Percentiles rank a stretch among this genome's conserved stretches.
Evolutionary conservation across 1,140 invertebrate species (phyloP).

Genomic region (Drosophila punjabiensis): DNA sequence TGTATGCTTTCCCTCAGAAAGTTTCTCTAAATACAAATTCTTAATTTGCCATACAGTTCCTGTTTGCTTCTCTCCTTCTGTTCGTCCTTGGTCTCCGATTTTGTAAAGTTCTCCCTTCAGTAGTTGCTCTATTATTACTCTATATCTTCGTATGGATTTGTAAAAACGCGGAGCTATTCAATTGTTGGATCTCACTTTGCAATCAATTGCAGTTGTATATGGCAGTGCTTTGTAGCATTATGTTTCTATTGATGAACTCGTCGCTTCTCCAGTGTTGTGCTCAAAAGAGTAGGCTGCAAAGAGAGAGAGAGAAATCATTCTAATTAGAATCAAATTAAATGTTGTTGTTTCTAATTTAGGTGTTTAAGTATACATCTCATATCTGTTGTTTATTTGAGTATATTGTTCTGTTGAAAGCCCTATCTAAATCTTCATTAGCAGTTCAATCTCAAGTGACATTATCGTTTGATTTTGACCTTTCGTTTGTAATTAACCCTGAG

Average conservation of each 20-base stretch:
- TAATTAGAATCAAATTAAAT: background rate
- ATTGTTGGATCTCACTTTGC: conserved; percentile 42
- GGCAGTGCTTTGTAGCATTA: conserved; percentile 73
- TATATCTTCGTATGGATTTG: conserved; percentile 40
- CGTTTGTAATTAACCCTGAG: conserved; percentile 17
- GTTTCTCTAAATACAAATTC: conserved; percentile 13
- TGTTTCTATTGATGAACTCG: conserved; percentile 64
- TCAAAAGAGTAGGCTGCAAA: conserved; percentile 50
- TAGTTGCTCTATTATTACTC: conserved; percentile 35
- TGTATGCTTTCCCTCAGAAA: conserved; percentile 7
- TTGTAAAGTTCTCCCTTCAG: conserved; percentile 53
- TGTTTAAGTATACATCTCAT: background rate
- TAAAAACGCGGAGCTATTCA: conserved; percentile 55
- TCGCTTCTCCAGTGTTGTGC: conserved; percentile 15
- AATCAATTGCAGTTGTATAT: conserved; percentile 59
- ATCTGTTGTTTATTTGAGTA: background rate
- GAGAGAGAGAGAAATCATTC: background rate
- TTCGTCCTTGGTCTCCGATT: conserved; percentile 39
- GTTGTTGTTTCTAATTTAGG: background rate
- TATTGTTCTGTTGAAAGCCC: background rate
- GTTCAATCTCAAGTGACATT: conserved; percentile 5
- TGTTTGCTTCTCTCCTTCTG: conserved; percentile 27
- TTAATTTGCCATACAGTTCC: conserved; percentile 42
- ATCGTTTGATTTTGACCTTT: conserved; percentile 10
- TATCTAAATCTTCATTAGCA: conserved; percentile 1